A percentile compares a stretch with the other conserved stretches of the same genome.
Evolutionary conservation across 2,113 vertebrate genomes (phyloP).

Genomic region (Scortum barcoo): DNA sequence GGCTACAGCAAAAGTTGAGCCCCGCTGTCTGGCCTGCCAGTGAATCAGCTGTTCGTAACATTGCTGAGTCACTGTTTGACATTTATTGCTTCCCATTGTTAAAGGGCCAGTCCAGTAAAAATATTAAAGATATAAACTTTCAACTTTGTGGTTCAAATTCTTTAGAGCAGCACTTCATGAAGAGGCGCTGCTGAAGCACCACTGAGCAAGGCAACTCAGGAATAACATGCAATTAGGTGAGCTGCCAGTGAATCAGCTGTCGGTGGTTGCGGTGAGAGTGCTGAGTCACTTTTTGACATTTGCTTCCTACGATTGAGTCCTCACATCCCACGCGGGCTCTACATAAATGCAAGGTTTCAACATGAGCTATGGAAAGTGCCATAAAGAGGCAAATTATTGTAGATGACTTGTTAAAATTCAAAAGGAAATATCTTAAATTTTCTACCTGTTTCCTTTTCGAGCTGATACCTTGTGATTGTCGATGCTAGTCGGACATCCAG

Average conservation of each 20-base stretch:
- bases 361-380: not conserved
- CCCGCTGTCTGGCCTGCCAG: not conserved
- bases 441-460: not conserved
- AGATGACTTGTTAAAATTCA: not conserved
- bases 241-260: slow-evolving; percentile 25
- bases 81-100: not conserved
- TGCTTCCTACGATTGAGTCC: slow-evolving; percentile 16
- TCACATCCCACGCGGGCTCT: slow-evolving; percentile 27
- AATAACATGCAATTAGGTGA: not conserved
- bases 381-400: not conserved
- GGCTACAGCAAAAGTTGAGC: not conserved
- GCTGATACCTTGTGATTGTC: not conserved
- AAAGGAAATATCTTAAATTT: not conserved
- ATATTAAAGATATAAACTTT: not conserved
- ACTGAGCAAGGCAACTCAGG: not conserved
- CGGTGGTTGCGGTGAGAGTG: slow-evolving; percentile 17
- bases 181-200: not conserved
- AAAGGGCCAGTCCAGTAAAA: not conserved
- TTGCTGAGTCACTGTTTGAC: slow-evolving; percentile 35
- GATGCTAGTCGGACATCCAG: not conserved
- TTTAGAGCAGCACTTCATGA: not conserved
- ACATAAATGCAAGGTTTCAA: not conserved
- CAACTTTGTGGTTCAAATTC: not conserved
- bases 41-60: slow-evolving; percentile 11
- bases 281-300: slow-evolving; percentile 63